A percentile compares a stretch with the other conserved stretches of the same genome.
Conservation (phyloP, 2,888 invertebrate genomes). For the Seira musarum region DNA sequence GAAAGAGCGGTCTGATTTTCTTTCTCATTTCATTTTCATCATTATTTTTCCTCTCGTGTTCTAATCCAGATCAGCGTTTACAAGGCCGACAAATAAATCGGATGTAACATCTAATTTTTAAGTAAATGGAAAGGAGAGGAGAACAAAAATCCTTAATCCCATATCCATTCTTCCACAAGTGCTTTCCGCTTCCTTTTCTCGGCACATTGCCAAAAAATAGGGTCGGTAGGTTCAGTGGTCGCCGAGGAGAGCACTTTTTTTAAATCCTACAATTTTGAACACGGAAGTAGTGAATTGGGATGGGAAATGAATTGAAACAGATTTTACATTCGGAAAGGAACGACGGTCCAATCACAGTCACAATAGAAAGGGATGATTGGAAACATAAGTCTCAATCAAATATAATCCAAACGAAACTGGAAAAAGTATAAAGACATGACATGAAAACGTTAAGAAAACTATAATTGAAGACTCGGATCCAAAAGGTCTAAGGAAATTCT, state of each 20-base stretch:
- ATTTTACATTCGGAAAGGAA: background rate
- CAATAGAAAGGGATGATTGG: constrained; percentile 31
- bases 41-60: constrained; percentile 30
- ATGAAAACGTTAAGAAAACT: background rate
- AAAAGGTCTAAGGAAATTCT: background rate
- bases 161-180: constrained; percentile 12
- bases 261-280: background rate
- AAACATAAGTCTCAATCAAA: constrained; percentile 53
- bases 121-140: constrained; percentile 17
- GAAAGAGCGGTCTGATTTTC: background rate
- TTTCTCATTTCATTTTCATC: constrained; percentile 44
- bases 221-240: constrained; percentile 32
- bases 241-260: constrained; percentile 13
- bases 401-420: too few relatives aligned
- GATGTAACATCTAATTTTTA: constrained; percentile 13
- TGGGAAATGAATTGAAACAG: constrained; percentile 30
- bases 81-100: constrained; percentile 24
- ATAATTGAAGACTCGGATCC: background rate
- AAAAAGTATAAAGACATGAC: background rate
- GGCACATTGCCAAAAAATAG: constrained; percentile 49
- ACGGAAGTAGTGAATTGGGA: constrained; percentile 8
- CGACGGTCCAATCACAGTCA: background rate
- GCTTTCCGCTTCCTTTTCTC: constrained; percentile 24
- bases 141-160: constrained; percentile 9
- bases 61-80: constrained; percentile 35